phyloP scores from a whole-genome alignment of 2,888 invertebrate species.

The Macrophya annulata region DNA sequence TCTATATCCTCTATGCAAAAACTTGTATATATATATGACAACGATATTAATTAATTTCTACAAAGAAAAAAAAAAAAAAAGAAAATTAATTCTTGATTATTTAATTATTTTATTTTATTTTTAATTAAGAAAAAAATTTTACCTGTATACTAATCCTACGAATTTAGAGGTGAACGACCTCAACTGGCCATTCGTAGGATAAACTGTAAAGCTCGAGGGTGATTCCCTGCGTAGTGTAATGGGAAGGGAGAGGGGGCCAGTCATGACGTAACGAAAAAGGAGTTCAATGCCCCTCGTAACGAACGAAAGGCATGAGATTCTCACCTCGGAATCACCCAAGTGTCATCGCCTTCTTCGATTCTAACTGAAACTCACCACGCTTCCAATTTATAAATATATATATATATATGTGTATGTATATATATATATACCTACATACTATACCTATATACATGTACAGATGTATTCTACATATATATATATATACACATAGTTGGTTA shows the following conservation, averaged over 20 bases:
- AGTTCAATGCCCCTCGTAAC: conserved; percentile 21
- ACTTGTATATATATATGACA: too few relatives aligned
- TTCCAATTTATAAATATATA: neutral
- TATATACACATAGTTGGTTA: neutral
- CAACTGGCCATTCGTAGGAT: neutral
- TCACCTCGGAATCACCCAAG: neutral
- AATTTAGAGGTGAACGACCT: conserved; percentile 16
- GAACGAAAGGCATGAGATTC: conserved; percentile 15
- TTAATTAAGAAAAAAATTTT: neutral
- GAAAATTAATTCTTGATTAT: neutral
- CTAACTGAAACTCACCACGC: neutral
- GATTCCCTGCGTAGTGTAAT: conserved; percentile 14
- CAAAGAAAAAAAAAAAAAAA: neutral
- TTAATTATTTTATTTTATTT: neutral
- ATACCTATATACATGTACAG: neutral
- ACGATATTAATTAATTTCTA: neutral
- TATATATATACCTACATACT: neutral
- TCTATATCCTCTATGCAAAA: too few relatives aligned
- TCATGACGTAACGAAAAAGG: conserved; percentile 13
- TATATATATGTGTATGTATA: neutral
- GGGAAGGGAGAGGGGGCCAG: neutral
- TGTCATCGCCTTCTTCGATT: conserved; percentile 4
- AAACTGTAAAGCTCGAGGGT: conserved; percentile 30
- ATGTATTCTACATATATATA: neutral
- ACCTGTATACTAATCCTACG: neutral